phyloP scores from a whole-genome alignment of 2,888 invertebrate species.

The Phorcus lineatus region DNA sequence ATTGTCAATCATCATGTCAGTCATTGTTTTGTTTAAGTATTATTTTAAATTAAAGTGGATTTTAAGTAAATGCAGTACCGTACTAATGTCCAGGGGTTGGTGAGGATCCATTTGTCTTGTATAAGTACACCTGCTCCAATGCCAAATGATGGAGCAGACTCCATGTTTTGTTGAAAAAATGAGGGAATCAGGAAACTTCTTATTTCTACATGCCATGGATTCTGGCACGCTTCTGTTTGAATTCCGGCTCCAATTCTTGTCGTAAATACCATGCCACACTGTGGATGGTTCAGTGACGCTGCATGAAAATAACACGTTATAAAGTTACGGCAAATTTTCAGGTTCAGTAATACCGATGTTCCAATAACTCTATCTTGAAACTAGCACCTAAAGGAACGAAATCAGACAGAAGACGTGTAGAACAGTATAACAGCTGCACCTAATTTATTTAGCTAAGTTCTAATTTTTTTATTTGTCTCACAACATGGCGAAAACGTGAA shows the following conservation, averaged over 20 bases:
- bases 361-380: too few species aligned
- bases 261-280: background rate
- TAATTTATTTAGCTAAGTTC: too few species aligned
- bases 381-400: too few species aligned
- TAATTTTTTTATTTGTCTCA: too few species aligned
- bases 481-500: too few species aligned
- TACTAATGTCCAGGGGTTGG: background rate
- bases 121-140: background rate
- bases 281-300: background rate
- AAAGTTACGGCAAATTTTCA: background rate
- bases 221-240: background rate
- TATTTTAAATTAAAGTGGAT: too few species aligned
- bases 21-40: too few species aligned
- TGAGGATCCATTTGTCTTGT: background rate
- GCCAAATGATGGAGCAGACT: background rate
- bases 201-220: background rate
- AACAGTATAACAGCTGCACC: too few species aligned
- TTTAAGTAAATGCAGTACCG: too few species aligned
- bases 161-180: background rate
- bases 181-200: background rate
- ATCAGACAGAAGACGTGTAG: too few species aligned
- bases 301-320: background rate
- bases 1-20: too few species aligned
- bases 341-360: too few species aligned
- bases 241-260: background rate